Evolutionary conservation across 92 coral and sea anemone genomes (phyloP), one percentile per base, ranked within the genome.

Genomic region (Parazoanthus swiftii): DNA sequence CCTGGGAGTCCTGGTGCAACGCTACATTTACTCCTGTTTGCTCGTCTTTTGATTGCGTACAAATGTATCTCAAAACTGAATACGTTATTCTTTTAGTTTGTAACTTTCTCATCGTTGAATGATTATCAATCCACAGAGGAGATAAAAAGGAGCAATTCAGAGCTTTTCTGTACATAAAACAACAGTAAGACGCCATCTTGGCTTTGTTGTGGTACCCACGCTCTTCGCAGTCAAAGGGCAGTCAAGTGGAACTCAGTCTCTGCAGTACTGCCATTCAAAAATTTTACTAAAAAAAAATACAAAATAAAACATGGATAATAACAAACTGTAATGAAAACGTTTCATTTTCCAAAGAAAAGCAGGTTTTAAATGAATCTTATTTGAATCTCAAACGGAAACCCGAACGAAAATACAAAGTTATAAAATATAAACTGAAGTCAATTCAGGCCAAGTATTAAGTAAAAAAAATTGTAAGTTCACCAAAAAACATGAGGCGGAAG

Each of bases 351-450:
- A 76, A 76, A 76, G 80, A 76, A 39, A 76, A 76, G n/a, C n/a
- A 76, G 33, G 14, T 76, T 37, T 76, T 25, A 76, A 76, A 76
- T 76, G 80, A 76, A 76, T 76, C 56, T 11, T 76, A 76, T 76
- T 76, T 76, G 80, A 76, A 76, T 76, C 80, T 37, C 80, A 76
- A 76, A 76, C 80, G 80, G 80, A 76, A 76, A 76, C 80, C 33
- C 50, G 51, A 76, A 76, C 51, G 80, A 76, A 76, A 76, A 76
- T 76, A 76, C 23, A 76, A 76, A 26, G 80, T 0, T 76, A 44
- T 44, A 44, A 76, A 76, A 18, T 76, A 38, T 25, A 76, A 39
- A 76, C 50, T 76, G 51, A 76, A 76, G 80, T 76, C 80, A 76
- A 76, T 76, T 76, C 1, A 44, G 48, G 48, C 48, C 48, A 44